Conservation (phyloP, 2,113 vertebrate genomes). For the Tautogolabrus adspersus region DNA sequence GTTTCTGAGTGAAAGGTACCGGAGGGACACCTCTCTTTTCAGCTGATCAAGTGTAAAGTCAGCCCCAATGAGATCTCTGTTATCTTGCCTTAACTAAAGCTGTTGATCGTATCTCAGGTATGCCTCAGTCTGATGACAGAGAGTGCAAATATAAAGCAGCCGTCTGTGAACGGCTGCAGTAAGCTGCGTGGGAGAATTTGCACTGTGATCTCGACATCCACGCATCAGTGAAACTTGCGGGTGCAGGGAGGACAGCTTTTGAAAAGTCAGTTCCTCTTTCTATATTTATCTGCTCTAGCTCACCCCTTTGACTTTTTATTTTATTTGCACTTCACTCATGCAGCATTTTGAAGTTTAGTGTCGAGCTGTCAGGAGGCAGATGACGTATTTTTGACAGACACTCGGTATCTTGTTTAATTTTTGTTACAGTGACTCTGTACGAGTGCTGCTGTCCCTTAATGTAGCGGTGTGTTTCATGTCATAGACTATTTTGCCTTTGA, state of each 20-base stretch:
- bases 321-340: conserved; percentile 39
- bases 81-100: not conserved
- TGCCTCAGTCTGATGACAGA: conserved; percentile 16
- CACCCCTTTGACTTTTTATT: conserved; percentile 36
- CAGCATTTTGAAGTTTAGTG: conserved; percentile 9
- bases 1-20: no score
- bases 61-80: not conserved
- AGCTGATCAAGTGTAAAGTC: not conserved
- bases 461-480: conserved; percentile 6
- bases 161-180: conserved; percentile 49
- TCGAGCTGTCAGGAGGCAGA: conserved; percentile 19
- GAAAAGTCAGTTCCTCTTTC: conserved; percentile 83
- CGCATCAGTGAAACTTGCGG: conserved; percentile 73
- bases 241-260: conserved; percentile 72
- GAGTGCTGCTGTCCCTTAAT: not conserved
- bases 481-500: conserved; percentile 19
- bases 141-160: conserved; percentile 52
- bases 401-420: conserved; percentile 31
- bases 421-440: conserved; percentile 24
- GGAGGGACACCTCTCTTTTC: no score
- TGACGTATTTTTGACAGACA: conserved; percentile 26
- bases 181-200: conserved; percentile 65
- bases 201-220: conserved; percentile 71
- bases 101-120: conserved; percentile 28
- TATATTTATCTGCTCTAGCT: conserved; percentile 70